Evolutionary conservation across 2,113 vertebrate genomes (phyloP), one percentile per base, ranked within the genome.

Genomic region (Tursiops truncatus): DNA sequence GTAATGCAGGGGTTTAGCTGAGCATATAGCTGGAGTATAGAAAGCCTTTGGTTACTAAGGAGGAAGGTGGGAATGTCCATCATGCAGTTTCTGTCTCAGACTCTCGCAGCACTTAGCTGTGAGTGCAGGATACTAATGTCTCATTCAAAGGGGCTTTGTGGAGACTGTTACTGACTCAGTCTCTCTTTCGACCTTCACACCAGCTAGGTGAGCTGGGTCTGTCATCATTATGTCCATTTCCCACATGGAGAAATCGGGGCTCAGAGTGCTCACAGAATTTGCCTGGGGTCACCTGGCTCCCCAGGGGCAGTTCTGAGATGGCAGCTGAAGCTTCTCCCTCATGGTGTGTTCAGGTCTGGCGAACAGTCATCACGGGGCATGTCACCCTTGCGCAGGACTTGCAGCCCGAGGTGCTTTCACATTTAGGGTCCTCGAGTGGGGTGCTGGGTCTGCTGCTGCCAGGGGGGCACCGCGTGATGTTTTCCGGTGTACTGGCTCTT

Each of bases 391-490:
- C 10, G 17, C 4, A 14, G 62, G 63, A 41, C 56, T 50, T 20
- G 79, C 1, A 14, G 25, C 74, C 82, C 10, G 0, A 21, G 26
- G 68, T 17, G 13, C 62, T 36, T 68, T 28, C 5, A 4, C 15
- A 13, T 50, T 5, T 15, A 12, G 4, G n/a, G 58, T 38, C 18
- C 14, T n/a, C 4, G 74, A 11, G 0, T 8, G 33, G 28, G 94
- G 14, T 23, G 21, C 84, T 21, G 17, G 50, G 38, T 25, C 6
- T 17, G 18, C 53, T 2, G 17, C 63, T n/a, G 28, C 74, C 50
- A 14, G 1, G 20, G 11, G 58, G 10, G 1, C 11, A 1, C 15
- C 1, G 5, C 5, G 1, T 31, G n/a, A 14, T 23, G 15, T 18
- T 8, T 25, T 44, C 31, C 12, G 1, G 0, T 3, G 25, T 56